Percentiles rank a stretch among this genome's conserved stretches.
phyloP scores from a whole-genome alignment of 1,140 invertebrate species.

The Branchinecta lindahli region DNA sequence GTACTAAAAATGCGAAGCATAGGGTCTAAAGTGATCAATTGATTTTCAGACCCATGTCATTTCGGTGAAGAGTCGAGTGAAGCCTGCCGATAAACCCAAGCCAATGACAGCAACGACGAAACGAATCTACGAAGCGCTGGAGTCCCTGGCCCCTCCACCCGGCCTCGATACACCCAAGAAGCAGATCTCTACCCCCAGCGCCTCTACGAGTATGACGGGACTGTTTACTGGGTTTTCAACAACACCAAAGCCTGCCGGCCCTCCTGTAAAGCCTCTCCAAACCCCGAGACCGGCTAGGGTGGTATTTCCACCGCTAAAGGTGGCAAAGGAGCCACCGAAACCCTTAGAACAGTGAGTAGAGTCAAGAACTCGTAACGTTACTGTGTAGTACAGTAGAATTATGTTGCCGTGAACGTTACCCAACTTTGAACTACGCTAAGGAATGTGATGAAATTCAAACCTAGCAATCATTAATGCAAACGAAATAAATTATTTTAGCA shows the following conservation, averaged over 20 bases:
- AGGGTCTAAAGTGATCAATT: no score
- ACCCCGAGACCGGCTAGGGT: not conserved
- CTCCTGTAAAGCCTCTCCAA: not conserved
- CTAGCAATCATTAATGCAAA: no score
- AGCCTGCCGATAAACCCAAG: not conserved
- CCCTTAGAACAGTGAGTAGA: not conserved
- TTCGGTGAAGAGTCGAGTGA: not conserved
- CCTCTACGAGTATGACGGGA: not conserved
- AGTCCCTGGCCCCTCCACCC: not conserved
- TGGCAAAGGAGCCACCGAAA: not conserved
- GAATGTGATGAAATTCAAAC: no score
- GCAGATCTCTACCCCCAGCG: not conserved
- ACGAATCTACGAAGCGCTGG: not conserved
- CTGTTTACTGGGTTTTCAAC: not conserved
- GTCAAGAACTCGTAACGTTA: no score
- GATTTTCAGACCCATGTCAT: not conserved
- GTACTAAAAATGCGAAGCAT: no score
- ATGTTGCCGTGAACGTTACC: no score
- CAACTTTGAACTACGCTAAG: no score
- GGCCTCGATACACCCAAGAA: not conserved
- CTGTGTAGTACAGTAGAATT: no score
- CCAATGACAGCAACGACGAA: not conserved
- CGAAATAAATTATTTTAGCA: no score
- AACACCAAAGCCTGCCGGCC: not conserved
- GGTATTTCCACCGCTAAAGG: constrained; percentile 1